Evolutionary conservation across 2,113 vertebrate genomes (phyloP), one percentile per base, ranked within the genome.

Genomic region (Drymodes brunneopygia): DNA sequence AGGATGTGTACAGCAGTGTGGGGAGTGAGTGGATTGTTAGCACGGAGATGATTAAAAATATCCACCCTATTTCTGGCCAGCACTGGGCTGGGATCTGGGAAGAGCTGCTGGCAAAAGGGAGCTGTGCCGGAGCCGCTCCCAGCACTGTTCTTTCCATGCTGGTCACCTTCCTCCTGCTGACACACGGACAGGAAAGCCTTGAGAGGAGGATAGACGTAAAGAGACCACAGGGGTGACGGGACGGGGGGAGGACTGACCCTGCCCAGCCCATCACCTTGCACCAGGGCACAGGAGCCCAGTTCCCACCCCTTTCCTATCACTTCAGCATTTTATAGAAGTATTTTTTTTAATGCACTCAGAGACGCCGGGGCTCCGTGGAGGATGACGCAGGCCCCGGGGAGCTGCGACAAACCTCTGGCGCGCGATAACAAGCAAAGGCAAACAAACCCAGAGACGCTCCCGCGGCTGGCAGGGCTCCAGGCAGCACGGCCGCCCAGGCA

Each of bases 1-100:
- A 92, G 92, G 88, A 86, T 93, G 86, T 80, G 72, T 35, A 33
- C 1, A 2, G 45, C 24, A 36, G 64, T 42, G 58, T 73, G 75
- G 66, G 91, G 87, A 69, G 36, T 0, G 64, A 69, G 64, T 3
- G 64, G 45, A 78, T 58, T 45, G 71, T 79, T 42, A 96, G 66
- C 87, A 81, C 86, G 67, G 57, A 94, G 88, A 80, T 90, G 81
- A 94, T 91, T 97, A 96, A 97, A 95, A 86, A 94, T 93, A 94
- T 86, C 90, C 78, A 89, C 70, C 78, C 90, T 83, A 75, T 94
- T 94, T 93, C 95, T 95, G 89, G 81, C 93, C 91, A 3, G 87
- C 84, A 84, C 84, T 50, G 35, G 72, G 65, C 79, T 70, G 33
- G 14, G 89, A 93, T 81, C 93, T 81, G 88, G 91, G 91, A 95